Evolutionary conservation across 2,113 vertebrate genomes (phyloP).

Genomic region (Entelurus aequoreus): DNA sequence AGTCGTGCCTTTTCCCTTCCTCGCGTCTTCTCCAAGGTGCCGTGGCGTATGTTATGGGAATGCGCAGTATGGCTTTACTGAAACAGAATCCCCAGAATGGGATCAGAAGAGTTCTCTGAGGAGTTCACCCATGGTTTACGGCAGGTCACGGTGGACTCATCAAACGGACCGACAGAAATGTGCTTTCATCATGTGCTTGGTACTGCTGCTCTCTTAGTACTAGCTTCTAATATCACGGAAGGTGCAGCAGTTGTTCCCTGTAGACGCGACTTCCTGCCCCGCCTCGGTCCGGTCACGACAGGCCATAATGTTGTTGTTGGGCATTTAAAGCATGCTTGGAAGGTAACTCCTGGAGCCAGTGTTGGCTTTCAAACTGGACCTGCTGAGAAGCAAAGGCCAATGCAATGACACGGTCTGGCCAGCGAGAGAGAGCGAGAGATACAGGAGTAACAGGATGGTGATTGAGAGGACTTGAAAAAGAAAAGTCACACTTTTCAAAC

Average conservation of each 20-base stretch:
- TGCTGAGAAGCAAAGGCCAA: constrained; percentile 32
- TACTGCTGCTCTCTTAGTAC: constrained; percentile 5
- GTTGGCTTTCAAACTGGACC: constrained; percentile 58
- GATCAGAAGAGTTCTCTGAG: constrained; percentile 15
- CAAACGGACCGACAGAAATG: constrained; percentile 21
- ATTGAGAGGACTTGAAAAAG: constrained; percentile 14
- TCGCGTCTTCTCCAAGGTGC: constrained; percentile 35
- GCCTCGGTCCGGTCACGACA: constrained; percentile 53
- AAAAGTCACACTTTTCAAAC: constrained; percentile 27
- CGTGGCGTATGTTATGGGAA: constrained; percentile 37
- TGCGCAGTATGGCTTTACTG: constrained; percentile 36
- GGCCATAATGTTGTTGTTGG: constrained; percentile 30
- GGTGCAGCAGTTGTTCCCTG: constrained; percentile 15
- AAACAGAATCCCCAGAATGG: constrained; percentile 51
- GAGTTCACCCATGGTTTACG: constrained; percentile 43
- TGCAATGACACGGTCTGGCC: constrained; percentile 15
- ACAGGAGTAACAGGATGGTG: constrained; percentile 3
- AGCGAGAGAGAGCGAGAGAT: constrained; percentile 5
- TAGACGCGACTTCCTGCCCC: constrained; percentile 28
- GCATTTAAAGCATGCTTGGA: constrained; percentile 48
- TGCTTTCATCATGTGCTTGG: constrained; percentile 34
- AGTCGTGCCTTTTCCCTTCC: constrained; percentile 34
- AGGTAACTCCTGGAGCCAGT: constrained; percentile 67
- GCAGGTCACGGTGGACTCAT: constrained; percentile 30
- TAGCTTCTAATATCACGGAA: constrained; percentile 33